Base-by-base conservation (phyloP, 2,797 vertebrate species). In the Thripadectes ignobilis region DNA sequence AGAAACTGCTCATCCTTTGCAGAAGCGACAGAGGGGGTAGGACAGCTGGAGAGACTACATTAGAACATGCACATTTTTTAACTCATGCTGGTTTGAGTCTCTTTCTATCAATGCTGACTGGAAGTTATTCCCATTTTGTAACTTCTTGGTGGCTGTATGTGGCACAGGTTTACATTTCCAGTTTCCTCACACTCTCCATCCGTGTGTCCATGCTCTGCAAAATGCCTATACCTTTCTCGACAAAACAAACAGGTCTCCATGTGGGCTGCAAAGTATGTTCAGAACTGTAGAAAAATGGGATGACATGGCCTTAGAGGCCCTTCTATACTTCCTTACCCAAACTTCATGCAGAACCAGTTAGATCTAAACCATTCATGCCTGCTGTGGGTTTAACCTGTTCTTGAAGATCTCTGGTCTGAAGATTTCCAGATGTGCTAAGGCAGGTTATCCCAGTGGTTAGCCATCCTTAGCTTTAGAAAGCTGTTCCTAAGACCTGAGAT, bases 51-150 rank as follows among this genome's bases (percentile, higher is more conserved):
- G 52, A 87, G 21, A n/a, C 57, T 29, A 2, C 34, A 58, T 61
- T 77, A 88, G 75, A 85, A 81, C 32, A 51, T 61, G 85, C 63
- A 82, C 34, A 49, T 82, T 85, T 94, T 90, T 88, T 57, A 74
- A 57, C 49, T 67, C 49, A 8, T 67, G 76, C 63, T 79, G 55
- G 20, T 76, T 74, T 3, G 17, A 74, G 68, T 54, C 39, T 84
- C 77, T 52, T 71, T 85, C 39, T 16, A 22, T 79, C 52, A 65
- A 23, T 71, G 39, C 26, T 49, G 85, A 67, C 38, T 76, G 55
- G 9, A 76, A 71, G 34, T 46, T 54, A 36, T 65, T 69, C 48
- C 27, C 12, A 46, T 55, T 79, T 54, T 59, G 46, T 89, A 54
- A 54, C 46, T 85, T 76, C 80, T 39, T 0, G 0, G 61, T 67